phyloP scores from a whole-genome alignment of 2,888 invertebrate species.

The Caenorhabditis macrosperma region DNA sequence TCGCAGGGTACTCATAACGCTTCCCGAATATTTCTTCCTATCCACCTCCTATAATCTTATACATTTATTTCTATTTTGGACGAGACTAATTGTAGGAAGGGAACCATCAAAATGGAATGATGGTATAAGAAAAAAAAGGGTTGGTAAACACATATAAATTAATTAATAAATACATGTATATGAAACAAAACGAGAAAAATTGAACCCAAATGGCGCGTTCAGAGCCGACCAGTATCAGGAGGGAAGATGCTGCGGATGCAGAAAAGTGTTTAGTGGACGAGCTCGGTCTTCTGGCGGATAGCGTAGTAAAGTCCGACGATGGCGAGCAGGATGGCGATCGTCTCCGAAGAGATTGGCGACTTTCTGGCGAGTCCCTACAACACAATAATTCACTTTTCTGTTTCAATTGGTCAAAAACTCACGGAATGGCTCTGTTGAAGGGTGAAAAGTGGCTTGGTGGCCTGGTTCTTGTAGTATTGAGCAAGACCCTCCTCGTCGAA shows the following conservation, averaged over 20 bases:
- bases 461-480: constrained; percentile 86
- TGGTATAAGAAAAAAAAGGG: too few relatives aligned
- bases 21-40: neutral
- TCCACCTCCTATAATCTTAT: neutral
- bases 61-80: constrained; percentile 25
- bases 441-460: constrained; percentile 86
- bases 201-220: constrained; percentile 28
- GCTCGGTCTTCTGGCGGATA: constrained; percentile 70
- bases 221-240: constrained; percentile 39
- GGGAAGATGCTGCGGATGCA: neutral
- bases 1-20: constrained; percentile 25
- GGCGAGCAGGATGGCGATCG: constrained; percentile 70
- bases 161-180: constrained; percentile 38
- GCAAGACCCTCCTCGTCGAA: constrained; percentile 95
- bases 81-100: neutral
- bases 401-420: constrained; percentile 53
- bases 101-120: too few relatives aligned
- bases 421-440: constrained; percentile 86
- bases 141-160: neutral
- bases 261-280: constrained; percentile 63
- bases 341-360: constrained; percentile 74
- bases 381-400: neutral
- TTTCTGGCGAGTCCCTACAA: constrained; percentile 73
- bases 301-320: constrained; percentile 74
- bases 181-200: constrained; percentile 13